Base-by-base conservation (phyloP, 2,797 vertebrate genomes). In the Premnoplex brunnescens region DNA sequence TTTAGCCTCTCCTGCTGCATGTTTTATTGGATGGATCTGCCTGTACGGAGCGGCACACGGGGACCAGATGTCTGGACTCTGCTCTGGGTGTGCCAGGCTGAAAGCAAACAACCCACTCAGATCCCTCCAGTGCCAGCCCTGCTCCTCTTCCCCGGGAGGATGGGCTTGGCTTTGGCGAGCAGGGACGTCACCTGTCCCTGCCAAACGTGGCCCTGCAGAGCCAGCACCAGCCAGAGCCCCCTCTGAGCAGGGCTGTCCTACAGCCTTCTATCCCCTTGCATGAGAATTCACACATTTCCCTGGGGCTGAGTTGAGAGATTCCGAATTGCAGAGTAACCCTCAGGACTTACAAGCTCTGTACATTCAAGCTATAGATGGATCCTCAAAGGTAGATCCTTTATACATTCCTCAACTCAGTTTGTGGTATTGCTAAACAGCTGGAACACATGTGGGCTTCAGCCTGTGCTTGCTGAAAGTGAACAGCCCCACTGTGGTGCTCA, bases 1-100 rank as follows among this genome's bases (percentile, higher is more conserved):
- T 0, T n/a, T 48, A 34, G 43, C 32, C 39, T 62, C 36, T 56
- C 1, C 0, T 36, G 37, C 30, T 68, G 34, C 2, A 0, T 7
- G 39, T 55, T 72, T 72, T 74, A 60, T 27, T 6, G 73, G 36
- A 15, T 49, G 37, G 55, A 39, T 7, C 20, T 59, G 64, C 30
- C 71, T 12, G 27, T 34, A 4, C 14, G 0, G 36, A n/a, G 54
- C 0, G 0, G 71, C 14, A 44, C 4, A 1, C 66, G 3, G 16
- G 26, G 60, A 28, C 17, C 27, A 15, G 4, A 16, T 16, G 48
- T 19, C 56, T 82, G 93, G 91, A 95, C 95, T 97, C 93, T 95
- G 95, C 34, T 52, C 95, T 74, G 94, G 95, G 95, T n/a, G 96
- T 78, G 95, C 73, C 87, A 0, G 36, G 16, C 2, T 30, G 54